Base-by-base conservation (phyloP, 53 echinoderm and acorn worm genomes). In the Hippasteria phrygiana region DNA sequence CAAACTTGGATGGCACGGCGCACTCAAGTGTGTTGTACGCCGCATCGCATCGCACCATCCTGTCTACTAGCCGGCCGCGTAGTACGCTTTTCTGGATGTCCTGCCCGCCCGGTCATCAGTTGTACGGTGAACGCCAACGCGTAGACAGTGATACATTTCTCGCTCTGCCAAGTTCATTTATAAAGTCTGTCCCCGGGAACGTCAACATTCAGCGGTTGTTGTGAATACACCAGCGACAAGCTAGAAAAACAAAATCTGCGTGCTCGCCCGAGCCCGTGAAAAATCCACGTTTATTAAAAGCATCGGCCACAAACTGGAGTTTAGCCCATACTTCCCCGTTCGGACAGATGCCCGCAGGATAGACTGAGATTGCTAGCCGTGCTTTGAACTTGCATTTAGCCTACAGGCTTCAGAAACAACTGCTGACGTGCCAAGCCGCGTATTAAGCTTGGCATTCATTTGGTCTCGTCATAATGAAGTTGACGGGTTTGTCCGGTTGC, bases 171-270 rank as follows among this genome's bases (percentile, higher is more conserved):
- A 78, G 78, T 78, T 59, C 78, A 78, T 78, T 78, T 59, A 59
- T 78, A 56, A 45, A 81, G 65, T 65, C 81, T 43, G 22, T 81
- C 81, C 65, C 66, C 39, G 40, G 81, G 65, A 81, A 43, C 63
- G 40, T 63, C 81, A 81, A 81, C 81, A 81, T 64, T 59, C 32
- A 45, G 9, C 62, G 63, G 81, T 81, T 81, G 46, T 81, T 81
- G 79, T 79, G 79, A 79, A 79, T 27, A 79, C 41, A 81, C 64
- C 45, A 64, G 65, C 81, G 63, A 81, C 81, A 81, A 81, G 81
- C 65, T 81, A 65, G 81, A 81, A 64, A 81, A 81, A 81, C 81
- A 81, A 33, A n/a, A n/a, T 17, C 9, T 7, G 78, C 47, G 56
- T 39, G 38, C 42, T 42, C 50, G 31, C 34, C 20, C 38, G 22